A percentile compares a stretch with the other conserved stretches of the same genome.
phyloP scores from a whole-genome alignment of 1,140 invertebrate species.

The Tetramorium parvispinum region DNA sequence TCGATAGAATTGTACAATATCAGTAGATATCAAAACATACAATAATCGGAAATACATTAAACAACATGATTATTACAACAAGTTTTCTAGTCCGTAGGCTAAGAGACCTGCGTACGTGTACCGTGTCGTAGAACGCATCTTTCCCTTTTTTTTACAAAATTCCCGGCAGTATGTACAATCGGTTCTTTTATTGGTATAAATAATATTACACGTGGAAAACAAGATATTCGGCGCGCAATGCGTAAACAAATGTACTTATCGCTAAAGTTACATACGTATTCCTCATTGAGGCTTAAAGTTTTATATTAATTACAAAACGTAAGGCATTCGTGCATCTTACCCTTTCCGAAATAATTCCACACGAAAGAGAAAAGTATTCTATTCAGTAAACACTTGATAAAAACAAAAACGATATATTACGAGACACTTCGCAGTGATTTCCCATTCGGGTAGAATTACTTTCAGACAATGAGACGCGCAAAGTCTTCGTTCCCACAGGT shows the following conservation, averaged over 20 bases:
- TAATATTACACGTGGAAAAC: slow-evolving; percentile 45
- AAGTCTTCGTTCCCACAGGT: background rate
- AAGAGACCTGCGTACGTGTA: background rate
- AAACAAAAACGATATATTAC: slow-evolving; percentile 20
- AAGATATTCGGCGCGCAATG: slow-evolving; percentile 26
- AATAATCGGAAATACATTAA: slow-evolving; percentile 40
- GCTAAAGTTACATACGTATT: slow-evolving; percentile 59
- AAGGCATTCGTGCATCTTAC: background rate
- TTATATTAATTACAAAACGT: background rate
- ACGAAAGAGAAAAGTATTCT: slow-evolving; percentile 19
- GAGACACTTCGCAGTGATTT: background rate
- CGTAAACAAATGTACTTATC: slow-evolving; percentile 23
- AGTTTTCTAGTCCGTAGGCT: slow-evolving; percentile 17
- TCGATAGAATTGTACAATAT: slow-evolving; percentile 51
- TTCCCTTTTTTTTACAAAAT: slow-evolving; percentile 1
- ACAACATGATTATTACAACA: slow-evolving; percentile 56
- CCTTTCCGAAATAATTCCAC: background rate
- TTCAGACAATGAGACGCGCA: background rate
- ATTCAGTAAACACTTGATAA: slow-evolving; percentile 4
- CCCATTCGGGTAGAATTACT: background rate
- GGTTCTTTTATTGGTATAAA: background rate
- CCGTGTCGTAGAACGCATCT: background rate
- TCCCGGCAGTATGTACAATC: slow-evolving; percentile 19
- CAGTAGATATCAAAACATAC: slow-evolving; percentile 54
- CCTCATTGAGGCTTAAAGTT: slow-evolving; percentile 47